Conservation (phyloP, 2,113 vertebrate genomes). For the Apodemus sylvaticus region DNA sequence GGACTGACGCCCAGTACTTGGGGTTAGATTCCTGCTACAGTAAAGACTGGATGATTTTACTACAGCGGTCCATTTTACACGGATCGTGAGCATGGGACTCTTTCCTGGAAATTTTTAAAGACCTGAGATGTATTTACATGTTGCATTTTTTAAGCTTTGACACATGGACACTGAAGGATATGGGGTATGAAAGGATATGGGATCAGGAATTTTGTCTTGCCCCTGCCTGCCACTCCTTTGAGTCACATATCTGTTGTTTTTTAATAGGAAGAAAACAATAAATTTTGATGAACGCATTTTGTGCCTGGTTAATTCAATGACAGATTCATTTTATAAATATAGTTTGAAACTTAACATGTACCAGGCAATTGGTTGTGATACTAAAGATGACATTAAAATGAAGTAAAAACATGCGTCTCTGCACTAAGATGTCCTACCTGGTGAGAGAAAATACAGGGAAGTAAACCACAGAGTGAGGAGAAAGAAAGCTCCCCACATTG, state of each 20-base stretch:
- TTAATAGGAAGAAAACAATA: conserved; percentile 15
- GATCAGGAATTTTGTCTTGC: not conserved
- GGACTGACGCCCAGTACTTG: not conserved
- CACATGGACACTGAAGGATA: not conserved
- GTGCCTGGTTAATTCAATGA: not conserved
- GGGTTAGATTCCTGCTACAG: not conserved
- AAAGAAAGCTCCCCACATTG: not conserved
- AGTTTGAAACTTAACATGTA: not conserved
- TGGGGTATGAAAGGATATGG: not conserved
- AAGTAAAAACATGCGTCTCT: not conserved
- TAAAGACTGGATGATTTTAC: not conserved
- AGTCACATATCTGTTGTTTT: conserved; percentile 1
- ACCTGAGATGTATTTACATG: not conserved
- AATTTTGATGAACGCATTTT: not conserved
- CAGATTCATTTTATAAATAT: conserved; percentile 7
- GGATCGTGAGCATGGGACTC: not conserved
- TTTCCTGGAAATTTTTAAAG: not conserved
- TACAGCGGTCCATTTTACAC: not conserved
- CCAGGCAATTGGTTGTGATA: not conserved
- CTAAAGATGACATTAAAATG: not conserved
- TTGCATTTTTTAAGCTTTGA: not conserved
- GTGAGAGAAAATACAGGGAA: conserved; percentile 11
- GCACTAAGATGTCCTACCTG: not conserved
- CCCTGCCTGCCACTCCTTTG: not conserved
- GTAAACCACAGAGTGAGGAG: not conserved